Evolutionary conservation across 1,140 invertebrate genomes (phyloP), one percentile per base, ranked within the genome.

Genomic region (Neelides sp.): DNA sequence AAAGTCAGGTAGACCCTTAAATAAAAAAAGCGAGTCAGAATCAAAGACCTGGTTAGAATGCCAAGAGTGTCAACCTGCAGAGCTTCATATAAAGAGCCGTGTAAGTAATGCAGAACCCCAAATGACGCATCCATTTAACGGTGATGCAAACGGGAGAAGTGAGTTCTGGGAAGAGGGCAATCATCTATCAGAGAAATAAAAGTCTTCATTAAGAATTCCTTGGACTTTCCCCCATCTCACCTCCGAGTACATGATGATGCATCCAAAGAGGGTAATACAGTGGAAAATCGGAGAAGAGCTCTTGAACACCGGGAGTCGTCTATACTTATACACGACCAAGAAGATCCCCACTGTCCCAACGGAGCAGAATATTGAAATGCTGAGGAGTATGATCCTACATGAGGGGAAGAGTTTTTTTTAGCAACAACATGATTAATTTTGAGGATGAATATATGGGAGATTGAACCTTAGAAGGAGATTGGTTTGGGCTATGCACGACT

Each of bases 41-140:
- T 13, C 36, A 13, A 39, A 39, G 10, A 10, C 26, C 17, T 10
- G 7, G 5, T 8, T 30, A 5, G 24, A 32, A 32, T 46, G 5
- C 4, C 22, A 32, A 34, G 48, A 52, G 51, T 68, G n/a, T n/a
- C n/a, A 69, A 85, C 85, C 85, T 77, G 86, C 87, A 92, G 3
- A 88, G 90, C 70, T 93, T 93, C 78, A 93, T 85, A 2, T 92
- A 72, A 24, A 93, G 68, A 2, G 88, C 85, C 8, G 85, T 90
- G 65, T 91, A 92, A 8, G 87, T 89, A 26, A 92, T 77, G 61
- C 84, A 87, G 64, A 93, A 93, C 5, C 89, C 89, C 65, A 92
- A 75, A 66, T 92, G 85, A 22, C 85, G 72, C 0, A 83, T 84
- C 87, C 87, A 92, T 67, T 91, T 90, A 2, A 85, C 89, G 0